Conservation (phyloP, 2,797 vertebrate species). For the Clarias pachynema region DNA sequence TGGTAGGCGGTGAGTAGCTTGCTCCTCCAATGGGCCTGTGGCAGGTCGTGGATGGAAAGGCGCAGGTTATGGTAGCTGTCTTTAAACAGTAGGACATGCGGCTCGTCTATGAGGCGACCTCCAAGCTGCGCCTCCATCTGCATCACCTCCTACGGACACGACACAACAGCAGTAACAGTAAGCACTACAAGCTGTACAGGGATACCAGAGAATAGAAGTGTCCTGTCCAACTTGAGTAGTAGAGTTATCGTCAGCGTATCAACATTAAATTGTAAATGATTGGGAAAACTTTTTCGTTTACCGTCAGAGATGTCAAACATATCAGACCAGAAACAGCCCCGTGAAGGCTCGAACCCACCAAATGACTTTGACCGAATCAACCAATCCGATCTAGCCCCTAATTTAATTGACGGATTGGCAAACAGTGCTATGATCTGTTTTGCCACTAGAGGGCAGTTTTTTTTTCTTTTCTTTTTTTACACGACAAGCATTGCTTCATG, state of each 20-base stretch:
- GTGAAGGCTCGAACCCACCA: neutral
- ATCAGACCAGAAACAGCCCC: neutral
- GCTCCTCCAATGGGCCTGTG: conserved; percentile 97
- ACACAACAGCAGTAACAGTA: neutral
- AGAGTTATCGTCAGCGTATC: neutral
- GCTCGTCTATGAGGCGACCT: conserved; percentile 95
- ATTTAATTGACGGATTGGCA: neutral
- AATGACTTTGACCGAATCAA: neutral
- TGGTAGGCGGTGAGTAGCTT: conserved; percentile 97
- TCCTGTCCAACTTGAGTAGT: no score
- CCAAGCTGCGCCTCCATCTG: conserved; percentile 97
- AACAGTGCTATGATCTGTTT: neutral
- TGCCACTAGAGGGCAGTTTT: neutral
- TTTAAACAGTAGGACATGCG: conserved; percentile 94
- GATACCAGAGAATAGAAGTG: no score
- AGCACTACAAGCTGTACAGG: no score
- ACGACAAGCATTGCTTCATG: neutral
- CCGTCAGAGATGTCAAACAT: neutral
- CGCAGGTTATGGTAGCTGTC: conserved; percentile 99
- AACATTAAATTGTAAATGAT: neutral
- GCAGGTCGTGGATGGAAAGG: conserved; percentile 96
- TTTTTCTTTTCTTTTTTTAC: neutral
- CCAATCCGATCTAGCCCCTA: neutral
- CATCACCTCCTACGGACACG: conserved; percentile 87
- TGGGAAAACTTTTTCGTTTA: neutral